Conservation (phyloP, 2,888 invertebrate species). For the Netelia melanura region DNA sequence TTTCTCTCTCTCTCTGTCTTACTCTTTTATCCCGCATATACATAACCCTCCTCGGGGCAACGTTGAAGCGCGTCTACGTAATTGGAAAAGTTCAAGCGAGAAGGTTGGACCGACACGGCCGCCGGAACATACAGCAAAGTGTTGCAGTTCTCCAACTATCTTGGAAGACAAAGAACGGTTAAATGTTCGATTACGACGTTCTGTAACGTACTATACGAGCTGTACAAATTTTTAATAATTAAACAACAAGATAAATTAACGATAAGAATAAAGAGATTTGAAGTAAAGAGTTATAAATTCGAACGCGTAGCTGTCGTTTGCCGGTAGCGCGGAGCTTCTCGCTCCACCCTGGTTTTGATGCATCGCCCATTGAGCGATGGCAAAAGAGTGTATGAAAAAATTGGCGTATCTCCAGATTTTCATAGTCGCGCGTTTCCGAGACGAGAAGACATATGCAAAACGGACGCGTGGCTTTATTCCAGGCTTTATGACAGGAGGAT, state of each 20-base stretch:
- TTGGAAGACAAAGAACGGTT: constrained; percentile 14
- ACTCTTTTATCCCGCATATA: neutral
- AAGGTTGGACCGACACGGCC: constrained; percentile 42
- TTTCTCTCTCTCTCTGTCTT: neutral
- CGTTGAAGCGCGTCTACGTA: constrained; percentile 47
- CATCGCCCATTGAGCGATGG: constrained; percentile 54
- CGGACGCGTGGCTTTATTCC: constrained; percentile 66
- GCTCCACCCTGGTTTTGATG: constrained; percentile 46
- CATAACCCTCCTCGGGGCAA: constrained; percentile 34
- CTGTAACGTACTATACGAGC: neutral
- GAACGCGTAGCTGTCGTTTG: neutral
- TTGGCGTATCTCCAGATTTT: constrained; percentile 65
- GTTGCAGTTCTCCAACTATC: constrained; percentile 35
- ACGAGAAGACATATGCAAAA: constrained; percentile 65
- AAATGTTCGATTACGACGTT: constrained; percentile 32
- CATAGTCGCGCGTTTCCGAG: constrained; percentile 41
- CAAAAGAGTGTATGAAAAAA: constrained; percentile 41
- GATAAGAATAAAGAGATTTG: constrained; percentile 1
- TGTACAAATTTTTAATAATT: neutral
- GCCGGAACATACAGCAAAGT: neutral
- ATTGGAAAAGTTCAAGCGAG: constrained; percentile 63
- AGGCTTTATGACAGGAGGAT: constrained; percentile 59
- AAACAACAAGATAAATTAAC: neutral
- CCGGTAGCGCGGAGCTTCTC: neutral
- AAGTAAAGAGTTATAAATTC: neutral